These are phyloP conservation scores for Lysandra coridon DNA, from an alignment of 2,888 invertebrate genomes.

Conservation along the genomic window DNA sequence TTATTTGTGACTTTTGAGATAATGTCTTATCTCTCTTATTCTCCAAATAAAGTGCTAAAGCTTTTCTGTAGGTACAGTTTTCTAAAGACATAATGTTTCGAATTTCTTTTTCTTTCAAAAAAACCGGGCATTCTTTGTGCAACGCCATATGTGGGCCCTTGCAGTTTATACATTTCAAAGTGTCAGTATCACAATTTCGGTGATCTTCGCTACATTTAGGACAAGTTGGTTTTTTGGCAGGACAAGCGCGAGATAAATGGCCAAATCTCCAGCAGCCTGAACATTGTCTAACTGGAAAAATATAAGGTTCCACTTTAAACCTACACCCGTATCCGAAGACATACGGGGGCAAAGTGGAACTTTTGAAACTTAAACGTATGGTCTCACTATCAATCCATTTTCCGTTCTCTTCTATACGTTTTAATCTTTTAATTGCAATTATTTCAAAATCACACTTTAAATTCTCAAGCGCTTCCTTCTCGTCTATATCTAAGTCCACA, in stretches of 20 bases:
- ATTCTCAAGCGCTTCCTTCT: background rate
- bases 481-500: background rate
- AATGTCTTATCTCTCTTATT: too few relatives aligned
- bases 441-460: background rate
- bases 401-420: background rate
- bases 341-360: background rate
- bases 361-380: background rate
- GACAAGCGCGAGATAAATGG: constrained; percentile 33
- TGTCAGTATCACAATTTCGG: constrained; percentile 39
- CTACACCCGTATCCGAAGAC: background rate
- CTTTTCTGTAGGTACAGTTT: constrained; percentile 38
- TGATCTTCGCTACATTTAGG: constrained; percentile 40
- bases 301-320: constrained; percentile 40
- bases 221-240: constrained; percentile 36
- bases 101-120: too few relatives aligned
- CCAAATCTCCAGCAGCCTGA: constrained; percentile 41
- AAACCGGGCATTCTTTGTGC: constrained; percentile 34
- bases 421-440: background rate
- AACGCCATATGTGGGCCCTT: constrained; percentile 40
- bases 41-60: background rate
- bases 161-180: constrained; percentile 40
- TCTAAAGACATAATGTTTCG: constrained; percentile 39
- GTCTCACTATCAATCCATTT: background rate
- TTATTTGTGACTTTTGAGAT: too few relatives aligned
- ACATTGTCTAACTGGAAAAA: constrained; percentile 43